phyloP scores from a whole-genome alignment of 2,113 vertebrate genomes.

The Macrotis lagotis region DNA sequence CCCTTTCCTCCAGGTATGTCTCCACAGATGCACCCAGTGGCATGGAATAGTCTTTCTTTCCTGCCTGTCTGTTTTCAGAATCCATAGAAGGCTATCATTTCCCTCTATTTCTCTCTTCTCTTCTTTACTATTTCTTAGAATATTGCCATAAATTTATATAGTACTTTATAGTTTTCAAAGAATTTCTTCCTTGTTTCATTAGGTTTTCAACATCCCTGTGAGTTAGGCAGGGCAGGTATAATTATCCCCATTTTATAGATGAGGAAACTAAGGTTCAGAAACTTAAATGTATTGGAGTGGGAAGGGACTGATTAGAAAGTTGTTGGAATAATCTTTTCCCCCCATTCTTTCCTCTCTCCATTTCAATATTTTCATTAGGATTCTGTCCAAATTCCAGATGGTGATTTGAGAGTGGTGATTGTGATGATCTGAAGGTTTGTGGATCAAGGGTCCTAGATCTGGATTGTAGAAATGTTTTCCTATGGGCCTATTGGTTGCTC shows the following conservation, averaged over 20 bases:
- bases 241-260: background rate
- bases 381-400: background rate
- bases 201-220: background rate
- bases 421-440: slow-evolving; percentile 24
- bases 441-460: background rate
- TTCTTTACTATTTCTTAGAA: background rate
- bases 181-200: background rate
- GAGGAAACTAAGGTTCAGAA: background rate
- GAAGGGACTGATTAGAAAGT: slow-evolving; percentile 4
- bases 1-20: background rate
- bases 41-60: background rate
- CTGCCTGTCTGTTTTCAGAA: background rate
- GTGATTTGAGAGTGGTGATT: slow-evolving; percentile 22
- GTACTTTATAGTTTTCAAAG: background rate
- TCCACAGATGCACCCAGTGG: background rate
- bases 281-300: background rate
- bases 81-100: background rate
- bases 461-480: background rate
- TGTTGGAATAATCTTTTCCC: background rate
- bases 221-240: background rate
- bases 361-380: slow-evolving; percentile 29
- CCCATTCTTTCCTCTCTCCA: background rate
- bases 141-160: background rate
- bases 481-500: background rate
- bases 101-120: background rate